Evolutionary conservation across 2,888 invertebrate genomes (phyloP).

Genomic region (Limenitis camilla): DNA sequence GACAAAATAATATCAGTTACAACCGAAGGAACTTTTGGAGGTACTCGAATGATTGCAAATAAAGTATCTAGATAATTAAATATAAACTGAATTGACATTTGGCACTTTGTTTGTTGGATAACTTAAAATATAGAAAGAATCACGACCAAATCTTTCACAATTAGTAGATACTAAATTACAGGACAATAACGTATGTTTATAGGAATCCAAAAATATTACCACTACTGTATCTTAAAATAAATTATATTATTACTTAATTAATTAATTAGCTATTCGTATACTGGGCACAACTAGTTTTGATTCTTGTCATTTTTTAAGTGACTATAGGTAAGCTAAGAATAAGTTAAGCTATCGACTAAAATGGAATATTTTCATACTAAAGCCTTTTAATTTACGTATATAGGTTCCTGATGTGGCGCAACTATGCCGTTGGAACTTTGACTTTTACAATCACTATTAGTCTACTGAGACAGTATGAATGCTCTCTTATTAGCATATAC

Average conservation of each 20-base stretch:
- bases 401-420: constrained; percentile 44
- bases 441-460: background rate
- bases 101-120: constrained; percentile 56
- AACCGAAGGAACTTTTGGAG: constrained; percentile 25
- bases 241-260: constrained; percentile 60
- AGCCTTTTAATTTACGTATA: constrained; percentile 71
- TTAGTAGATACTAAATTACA: constrained; percentile 40
- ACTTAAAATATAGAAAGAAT: constrained; percentile 49
- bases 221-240: constrained; percentile 73
- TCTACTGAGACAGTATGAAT: background rate
- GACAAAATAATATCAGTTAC: background rate
- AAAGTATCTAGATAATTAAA: constrained; percentile 32
- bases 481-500: background rate
- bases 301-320: constrained; percentile 70
- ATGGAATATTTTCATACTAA: constrained; percentile 70
- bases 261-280: constrained; percentile 72
- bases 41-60: constrained; percentile 39
- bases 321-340: constrained; percentile 73
- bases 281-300: constrained; percentile 75
- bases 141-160: constrained; percentile 47
- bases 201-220: constrained; percentile 75
- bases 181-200: constrained; percentile 71
- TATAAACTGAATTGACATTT: constrained; percentile 49
- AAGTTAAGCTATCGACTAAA: constrained; percentile 72
- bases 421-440: background rate